phyloP scores from a whole-genome alignment of 2,113 vertebrate genomes.

The Ia io region DNA sequence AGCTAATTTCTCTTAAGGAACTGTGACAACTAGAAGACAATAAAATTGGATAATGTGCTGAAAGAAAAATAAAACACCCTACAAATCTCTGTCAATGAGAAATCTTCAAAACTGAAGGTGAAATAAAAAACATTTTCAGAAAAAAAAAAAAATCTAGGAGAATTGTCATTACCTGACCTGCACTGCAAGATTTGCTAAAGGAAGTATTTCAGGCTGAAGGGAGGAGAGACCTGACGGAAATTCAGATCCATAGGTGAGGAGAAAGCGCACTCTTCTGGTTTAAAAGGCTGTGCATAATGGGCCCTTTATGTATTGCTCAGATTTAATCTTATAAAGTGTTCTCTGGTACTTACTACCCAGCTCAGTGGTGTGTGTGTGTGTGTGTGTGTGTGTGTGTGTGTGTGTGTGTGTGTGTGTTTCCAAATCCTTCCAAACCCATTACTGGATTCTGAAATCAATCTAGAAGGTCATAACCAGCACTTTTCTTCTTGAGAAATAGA shows the following conservation, averaged over 20 bases:
- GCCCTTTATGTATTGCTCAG: neutral
- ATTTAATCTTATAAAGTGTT: neutral
- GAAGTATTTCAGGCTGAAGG: neutral
- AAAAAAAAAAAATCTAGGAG: neutral
- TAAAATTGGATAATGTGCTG: neutral
- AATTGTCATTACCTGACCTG: neutral
- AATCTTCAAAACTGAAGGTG: neutral
- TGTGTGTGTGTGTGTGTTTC: neutral
- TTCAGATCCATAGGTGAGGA: neutral
- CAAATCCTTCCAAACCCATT: neutral
- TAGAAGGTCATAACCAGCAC: neutral
- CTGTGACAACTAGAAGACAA: neutral
- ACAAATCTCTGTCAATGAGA: neutral
- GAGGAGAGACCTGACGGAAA: neutral
- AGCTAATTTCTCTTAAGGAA: neutral
- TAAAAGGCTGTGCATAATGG: neutral
- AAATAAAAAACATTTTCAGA: neutral
- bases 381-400: too few species aligned
- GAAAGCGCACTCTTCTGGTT: neutral
- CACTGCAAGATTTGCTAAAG: neutral
- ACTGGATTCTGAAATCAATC: neutral
- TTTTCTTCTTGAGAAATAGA: too few species aligned
- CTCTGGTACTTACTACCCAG: neutral
- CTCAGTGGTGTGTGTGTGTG: neutral
- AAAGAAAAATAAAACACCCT: neutral